Base-by-base conservation (phyloP, 2,888 invertebrate genomes). In the Eumacrocentrus americanus region DNA sequence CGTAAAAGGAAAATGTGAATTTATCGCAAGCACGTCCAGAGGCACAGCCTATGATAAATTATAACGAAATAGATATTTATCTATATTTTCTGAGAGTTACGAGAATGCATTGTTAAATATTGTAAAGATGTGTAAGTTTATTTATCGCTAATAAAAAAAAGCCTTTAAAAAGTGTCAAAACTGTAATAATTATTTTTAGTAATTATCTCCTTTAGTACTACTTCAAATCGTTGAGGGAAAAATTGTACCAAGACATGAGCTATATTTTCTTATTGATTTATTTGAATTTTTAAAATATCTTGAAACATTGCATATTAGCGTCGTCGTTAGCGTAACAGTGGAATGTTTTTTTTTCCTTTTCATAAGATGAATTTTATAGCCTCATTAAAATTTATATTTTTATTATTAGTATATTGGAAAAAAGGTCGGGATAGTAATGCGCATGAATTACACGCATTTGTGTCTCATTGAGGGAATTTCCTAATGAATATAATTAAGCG, bases 121-220 rank as follows among this genome's bases (percentile, higher is more conserved):
- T 79, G 78, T 80, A 78, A 78, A 80, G 77, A 79, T 77, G 76
- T 80, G 79, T 80, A 79, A 80, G 76, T 79, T 80, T 80, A 80
- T 80, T 80, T 80, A 79, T 80, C 79, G 74, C 78, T 80, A 80
- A 80, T 80, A 79, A 80, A 80, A 58, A 57, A 80, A 80, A 56
- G 60, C 44, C 60, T 61, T 61, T 52, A 54, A 60, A 60, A 64
- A 60, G 14, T 53, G 9, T 9, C 22, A 34, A n/a, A n/a, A n/a
- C n/a, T n/a, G n/a, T n/a, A n/a, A n/a, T n/a, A n/a, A n/a, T n/a
- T n/a, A n/a, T n/a, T n/a, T n/a, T n/a, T n/a, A n/a, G n/a, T n/a
- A n/a, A n/a, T n/a, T n/a, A n/a, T n/a, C n/a, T n/a, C n/a, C n/a
- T n/a, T n/a, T n/a, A n/a, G n/a, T n/a, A n/a, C n/a, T n/a, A n/a